phyloP scores from a whole-genome alignment of 2,797 vertebrate genomes.

The Podarcis siculus region DNA sequence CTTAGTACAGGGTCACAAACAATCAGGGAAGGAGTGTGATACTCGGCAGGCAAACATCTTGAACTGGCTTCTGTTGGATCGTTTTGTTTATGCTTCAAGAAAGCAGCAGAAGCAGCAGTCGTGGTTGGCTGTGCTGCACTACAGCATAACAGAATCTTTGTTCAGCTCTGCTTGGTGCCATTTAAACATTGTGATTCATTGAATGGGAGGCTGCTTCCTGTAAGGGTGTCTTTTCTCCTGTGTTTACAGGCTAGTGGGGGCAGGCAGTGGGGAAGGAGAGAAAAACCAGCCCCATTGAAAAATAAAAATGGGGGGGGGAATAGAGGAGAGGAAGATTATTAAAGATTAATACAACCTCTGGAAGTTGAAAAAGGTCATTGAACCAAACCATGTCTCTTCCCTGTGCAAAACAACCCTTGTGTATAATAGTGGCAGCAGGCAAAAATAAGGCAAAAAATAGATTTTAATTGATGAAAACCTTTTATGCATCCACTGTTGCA shows the following conservation, averaged over 20 bases:
- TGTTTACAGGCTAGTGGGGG: neutral
- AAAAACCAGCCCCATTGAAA: neutral
- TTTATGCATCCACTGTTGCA: neutral
- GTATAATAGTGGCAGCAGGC: neutral
- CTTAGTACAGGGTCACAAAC: neutral
- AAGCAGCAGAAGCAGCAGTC: conserved; percentile 23
- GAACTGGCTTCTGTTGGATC: neutral
- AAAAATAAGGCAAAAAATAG: neutral
- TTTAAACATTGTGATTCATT: conserved; percentile 52
- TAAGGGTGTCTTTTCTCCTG: conserved; percentile 1
- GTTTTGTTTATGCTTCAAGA: conserved; percentile 54
- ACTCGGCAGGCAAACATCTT: neutral
- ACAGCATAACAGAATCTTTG: conserved; percentile 48
- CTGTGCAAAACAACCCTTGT: neutral
- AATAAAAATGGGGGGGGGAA: neutral
- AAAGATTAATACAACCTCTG: neutral
- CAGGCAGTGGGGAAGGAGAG: neutral
- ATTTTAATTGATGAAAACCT: neutral
- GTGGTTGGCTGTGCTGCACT: conserved; percentile 22
- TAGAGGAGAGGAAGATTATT: neutral
- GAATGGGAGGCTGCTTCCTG: conserved; percentile 17
- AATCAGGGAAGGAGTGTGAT: neutral
- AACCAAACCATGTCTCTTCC: neutral
- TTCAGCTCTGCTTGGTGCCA: conserved; percentile 41
- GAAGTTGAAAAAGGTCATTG: neutral